Base-by-base conservation (phyloP, 2,888 invertebrate genomes). In the Psylliodes chrysocephalus region DNA sequence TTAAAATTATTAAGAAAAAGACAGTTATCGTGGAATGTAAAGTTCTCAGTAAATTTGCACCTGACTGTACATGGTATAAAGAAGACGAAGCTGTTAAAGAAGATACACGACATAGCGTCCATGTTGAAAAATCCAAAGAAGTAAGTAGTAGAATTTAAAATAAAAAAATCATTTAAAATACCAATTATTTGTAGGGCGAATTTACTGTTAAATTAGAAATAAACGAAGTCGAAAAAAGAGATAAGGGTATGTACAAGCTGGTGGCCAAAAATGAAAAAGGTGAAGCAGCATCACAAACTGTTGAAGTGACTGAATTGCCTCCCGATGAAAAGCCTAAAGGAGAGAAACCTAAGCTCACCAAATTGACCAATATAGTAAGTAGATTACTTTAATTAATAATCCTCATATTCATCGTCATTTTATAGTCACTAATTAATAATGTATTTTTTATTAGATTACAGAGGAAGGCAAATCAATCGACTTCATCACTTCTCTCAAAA, bases 191-290 rank as follows among this genome's bases (percentile, higher is more conserved):
- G 38, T 74, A 94, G 88, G 95, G 95, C 63, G 95, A 96, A 85
- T 96, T 94, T 77, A 88, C 92, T 64, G 90, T 95, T 14, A 93
- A 94, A 85, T 86, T 96, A 75, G 95, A 96, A 86, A 95, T 96
- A 73, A 90, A 91, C 70, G 91, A 93, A 77, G 90, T 94, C 22
- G 88, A 90, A 68, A 88, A 90, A 78, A 84, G 84, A 15, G 96
- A 96, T 81, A 94, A 93, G 82, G 96, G 96, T 71, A 87, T 91
- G 63, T 96, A 96, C 82, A 95, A 95, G 83, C 84, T 96, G 73
- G 89, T 95, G 4, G 95, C 95, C 18, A 94, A 92, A 80, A 96
- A 96, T 81, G 95, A 95, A 75, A 95, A 96, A 82, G 96, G 96
- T 69, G 94, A 95, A 82, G 95, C 94, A 10, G 90, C 90, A 10